Conservation (phyloP, 2,888 invertebrate genomes). For the Diploptera punctata region DNA sequence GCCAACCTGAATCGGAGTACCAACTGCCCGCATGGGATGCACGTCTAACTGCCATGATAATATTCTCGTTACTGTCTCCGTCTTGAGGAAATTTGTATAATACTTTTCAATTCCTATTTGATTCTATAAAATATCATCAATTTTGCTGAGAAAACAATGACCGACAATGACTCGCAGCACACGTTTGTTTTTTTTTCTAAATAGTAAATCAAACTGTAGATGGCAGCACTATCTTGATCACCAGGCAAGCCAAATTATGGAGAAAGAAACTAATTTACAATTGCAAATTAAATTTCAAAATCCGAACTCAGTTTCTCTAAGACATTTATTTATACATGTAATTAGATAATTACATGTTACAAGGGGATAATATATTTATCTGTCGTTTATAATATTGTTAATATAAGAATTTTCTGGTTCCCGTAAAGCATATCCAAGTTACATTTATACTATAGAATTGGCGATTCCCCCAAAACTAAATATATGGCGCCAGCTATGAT, state of each 20-base stretch:
- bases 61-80: background rate
- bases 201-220: background rate
- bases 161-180: constrained; percentile 24
- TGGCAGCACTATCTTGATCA: too few relatives aligned
- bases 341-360: too few relatives aligned
- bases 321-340: too few relatives aligned
- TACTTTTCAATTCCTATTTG: background rate
- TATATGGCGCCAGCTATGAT: background rate
- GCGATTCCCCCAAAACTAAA: too few relatives aligned
- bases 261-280: too few relatives aligned
- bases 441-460: too few relatives aligned
- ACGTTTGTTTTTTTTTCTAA: constrained; percentile 23
- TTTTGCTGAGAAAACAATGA: constrained; percentile 23
- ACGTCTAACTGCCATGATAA: constrained; percentile 71
- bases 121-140: background rate
- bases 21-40: constrained; percentile 95
- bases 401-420: too few relatives aligned
- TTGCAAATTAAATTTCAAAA: too few relatives aligned
- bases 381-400: too few relatives aligned
- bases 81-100: constrained; percentile 12
- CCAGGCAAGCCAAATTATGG: background rate
- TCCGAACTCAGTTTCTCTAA: too few relatives aligned
- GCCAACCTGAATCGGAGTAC: constrained; percentile 88
- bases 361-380: too few relatives aligned
- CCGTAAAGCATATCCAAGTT: too few relatives aligned